phyloP scores from a whole-genome alignment of 2,888 invertebrate genomes.

The Spisula solida region DNA sequence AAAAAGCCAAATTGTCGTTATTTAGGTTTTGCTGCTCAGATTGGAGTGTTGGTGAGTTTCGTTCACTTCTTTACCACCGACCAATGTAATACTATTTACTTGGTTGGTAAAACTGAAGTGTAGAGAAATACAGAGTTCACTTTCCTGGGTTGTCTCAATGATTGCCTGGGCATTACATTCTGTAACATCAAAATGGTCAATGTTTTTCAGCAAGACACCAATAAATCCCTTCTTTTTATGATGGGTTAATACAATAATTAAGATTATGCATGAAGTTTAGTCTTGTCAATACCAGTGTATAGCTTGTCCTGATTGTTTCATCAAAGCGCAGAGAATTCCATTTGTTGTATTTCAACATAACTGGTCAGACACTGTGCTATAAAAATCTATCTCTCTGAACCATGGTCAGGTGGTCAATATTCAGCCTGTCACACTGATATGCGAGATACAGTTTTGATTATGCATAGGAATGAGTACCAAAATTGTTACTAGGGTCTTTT shows the following conservation, averaged over 20 bases:
- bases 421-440: conserved; percentile 63
- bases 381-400: conserved; percentile 63
- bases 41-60: no score
- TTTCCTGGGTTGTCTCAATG: neutral
- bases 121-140: conserved; percentile 22
- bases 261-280: no score
- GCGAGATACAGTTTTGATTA: conserved; percentile 30
- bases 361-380: conserved; percentile 72
- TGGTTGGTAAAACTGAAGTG: conserved; percentile 25
- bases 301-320: neutral
- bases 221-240: no score
- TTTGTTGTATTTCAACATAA: neutral
- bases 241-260: no score
- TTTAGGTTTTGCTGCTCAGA: no score
- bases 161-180: conserved; percentile 4
- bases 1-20: no score
- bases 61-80: conserved; percentile 17
- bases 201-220: no score
- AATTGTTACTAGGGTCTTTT: neutral
- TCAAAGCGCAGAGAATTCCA: conserved; percentile 38
- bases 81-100: conserved; percentile 20
- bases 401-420: conserved; percentile 61
- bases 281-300: no score
- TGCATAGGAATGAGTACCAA: no score
- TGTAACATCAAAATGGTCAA: neutral